Evolutionary conservation across 2,888 invertebrate species (phyloP), one percentile per base, ranked within the genome.

Genomic region (Diarsia rubi): DNA sequence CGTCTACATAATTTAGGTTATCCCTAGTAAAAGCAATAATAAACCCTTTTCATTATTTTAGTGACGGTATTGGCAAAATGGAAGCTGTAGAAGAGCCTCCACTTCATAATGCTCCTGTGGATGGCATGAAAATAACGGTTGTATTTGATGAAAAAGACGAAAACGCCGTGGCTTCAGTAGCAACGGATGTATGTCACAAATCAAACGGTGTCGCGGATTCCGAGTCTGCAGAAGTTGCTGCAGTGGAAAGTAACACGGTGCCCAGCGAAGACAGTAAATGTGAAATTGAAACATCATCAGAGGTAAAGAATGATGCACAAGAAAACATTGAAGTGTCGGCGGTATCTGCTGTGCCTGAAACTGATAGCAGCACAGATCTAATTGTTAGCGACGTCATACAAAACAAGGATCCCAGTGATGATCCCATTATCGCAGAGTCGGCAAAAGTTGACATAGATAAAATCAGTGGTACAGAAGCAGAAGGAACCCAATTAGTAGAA

Each of bases 181-280:
- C 91, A 82, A 87, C 88, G 78, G 90, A 94, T 89, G 90, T 91
- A 77, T 93, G 94, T 92, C 93, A 91, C 81, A 93, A 93, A 92
- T 90, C 95, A 77, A 96, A 96, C 88, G 96, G 96, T 86, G 91
- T 94, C 81, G 90, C 91, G 54, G 93, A 92, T 71, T 81, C 87
- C 31, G 89, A 89, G 75, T 83, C 85, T 81, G 85, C 83, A 71
- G 85, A 79, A 65, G 69, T 76, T 19, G 76, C 81, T 64, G 65
- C 75, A 63, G 68, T 76, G 68, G 82, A 87, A 79, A 71, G 76
- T 64, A 84, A 81, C 42, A 66, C 77, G n/a, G 79, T 59, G n/a
- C 75, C 67, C 16, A 71, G 42, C 47, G 76, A 76, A 73, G 86
- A 79, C 44, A 78, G 69, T 69, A 83, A 80, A 80, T 69, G 63